These are phyloP conservation scores for Parazoanthus darwini DNA, from an alignment of 92 coral and sea anemone genomes.

Conservation along the genomic window DNA sequence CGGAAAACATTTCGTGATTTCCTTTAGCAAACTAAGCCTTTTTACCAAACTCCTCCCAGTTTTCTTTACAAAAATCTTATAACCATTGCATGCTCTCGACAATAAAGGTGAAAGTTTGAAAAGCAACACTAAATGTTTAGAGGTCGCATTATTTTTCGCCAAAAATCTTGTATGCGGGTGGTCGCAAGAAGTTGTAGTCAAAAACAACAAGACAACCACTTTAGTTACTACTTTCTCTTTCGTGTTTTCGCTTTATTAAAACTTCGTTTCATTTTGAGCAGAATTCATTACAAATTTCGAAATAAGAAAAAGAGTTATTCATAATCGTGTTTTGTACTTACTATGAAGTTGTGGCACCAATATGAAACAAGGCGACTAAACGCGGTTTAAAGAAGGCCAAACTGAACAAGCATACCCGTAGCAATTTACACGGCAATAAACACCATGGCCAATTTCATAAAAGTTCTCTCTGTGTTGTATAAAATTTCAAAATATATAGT, in stretches of 20 bases:
- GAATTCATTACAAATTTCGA: conserved; percentile 85
- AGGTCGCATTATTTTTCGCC: conserved; percentile 40
- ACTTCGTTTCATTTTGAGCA: conserved; percentile 81
- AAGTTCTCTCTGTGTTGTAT: conserved; percentile 81
- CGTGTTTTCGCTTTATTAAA: conserved; percentile 77
- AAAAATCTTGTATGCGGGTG: conserved; percentile 61
- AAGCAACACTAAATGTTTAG: conserved; percentile 29
- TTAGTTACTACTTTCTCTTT: conserved; percentile 45
- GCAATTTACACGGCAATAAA: conserved; percentile 63
- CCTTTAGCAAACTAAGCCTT: conserved; percentile 20
- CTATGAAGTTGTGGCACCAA: conserved; percentile 17
- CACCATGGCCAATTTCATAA: conserved; percentile 77
- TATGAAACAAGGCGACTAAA: conserved; percentile 15
- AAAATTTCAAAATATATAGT: conserved; percentile 92
- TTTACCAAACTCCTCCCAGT: conserved; percentile 42
- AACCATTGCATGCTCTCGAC: conserved; percentile 21
- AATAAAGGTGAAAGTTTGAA: conserved; percentile 23
- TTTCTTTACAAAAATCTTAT: conserved; percentile 12
- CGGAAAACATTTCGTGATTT: conserved; percentile 38
- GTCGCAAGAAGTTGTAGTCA: conserved; percentile 32
- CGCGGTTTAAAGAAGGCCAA: conserved; percentile 11
- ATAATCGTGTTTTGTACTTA: conserved; percentile 20
- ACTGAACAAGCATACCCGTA: conserved; percentile 39
- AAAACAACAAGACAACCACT: conserved; percentile 50
- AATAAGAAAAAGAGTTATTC: conserved; percentile 56